A percentile compares a stretch with the other conserved stretches of the same genome.
These are phyloP conservation scores for Galerucella nymphaeae DNA, from an alignment of 2,888 invertebrate species.

Conservation along the genomic window DNA sequence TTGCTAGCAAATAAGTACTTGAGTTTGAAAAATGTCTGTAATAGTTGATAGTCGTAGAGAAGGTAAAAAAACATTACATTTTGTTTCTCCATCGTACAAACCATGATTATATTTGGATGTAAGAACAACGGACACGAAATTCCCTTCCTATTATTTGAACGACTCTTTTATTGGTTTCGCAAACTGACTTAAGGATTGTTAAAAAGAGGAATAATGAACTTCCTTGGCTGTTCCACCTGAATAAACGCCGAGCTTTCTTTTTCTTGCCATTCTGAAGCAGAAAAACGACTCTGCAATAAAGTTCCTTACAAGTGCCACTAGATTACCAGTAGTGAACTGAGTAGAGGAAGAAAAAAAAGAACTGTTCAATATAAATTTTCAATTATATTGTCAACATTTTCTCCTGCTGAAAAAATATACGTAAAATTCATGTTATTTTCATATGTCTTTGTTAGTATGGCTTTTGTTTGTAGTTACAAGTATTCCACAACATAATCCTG, in stretches of 20 bases:
- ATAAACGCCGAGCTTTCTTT: conserved; percentile 33
- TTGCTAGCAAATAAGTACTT: no score
- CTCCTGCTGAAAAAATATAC: not conserved
- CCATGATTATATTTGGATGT: not conserved
- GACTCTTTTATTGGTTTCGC: conserved; percentile 34
- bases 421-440: not conserved
- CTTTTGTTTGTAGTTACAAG: not conserved
- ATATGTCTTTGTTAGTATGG: not conserved
- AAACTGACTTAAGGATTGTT: conserved; percentile 33
- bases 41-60: no score
- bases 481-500: conserved; percentile 4
- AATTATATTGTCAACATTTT: not conserved
- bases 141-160: conserved; percentile 29
- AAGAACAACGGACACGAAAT: conserved; percentile 1
- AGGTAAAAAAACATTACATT: no score
- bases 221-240: conserved; percentile 30
- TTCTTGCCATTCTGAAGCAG: conserved; percentile 25
- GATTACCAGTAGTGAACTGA: not conserved
- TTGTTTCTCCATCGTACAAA: not conserved
- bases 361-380: not conserved
- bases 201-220: conserved; percentile 35
- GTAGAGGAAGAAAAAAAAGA: not conserved
- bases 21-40: no score
- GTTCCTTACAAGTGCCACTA: conserved; percentile 28
- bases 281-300: conserved; percentile 33